phyloP scores from a whole-genome alignment of 2,113 vertebrate genomes.

The Tor tambroides region DNA sequence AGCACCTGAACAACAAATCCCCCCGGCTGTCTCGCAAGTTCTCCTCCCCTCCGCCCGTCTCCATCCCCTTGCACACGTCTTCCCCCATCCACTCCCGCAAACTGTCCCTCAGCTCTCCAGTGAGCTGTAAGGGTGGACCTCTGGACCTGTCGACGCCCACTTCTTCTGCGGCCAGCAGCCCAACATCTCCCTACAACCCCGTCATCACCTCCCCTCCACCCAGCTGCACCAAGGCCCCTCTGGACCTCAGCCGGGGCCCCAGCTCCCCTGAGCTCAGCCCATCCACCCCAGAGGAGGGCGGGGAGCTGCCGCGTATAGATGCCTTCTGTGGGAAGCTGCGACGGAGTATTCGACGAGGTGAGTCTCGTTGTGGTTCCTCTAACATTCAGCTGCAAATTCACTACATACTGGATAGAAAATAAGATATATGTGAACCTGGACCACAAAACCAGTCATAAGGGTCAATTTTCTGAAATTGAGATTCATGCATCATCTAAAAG shows the following conservation, averaged over 20 bases:
- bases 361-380: neutral
- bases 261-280: conserved; percentile 85
- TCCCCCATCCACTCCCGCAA: conserved; percentile 91
- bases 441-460: too few species aligned
- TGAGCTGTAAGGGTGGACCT: conserved; percentile 79
- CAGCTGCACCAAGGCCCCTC: conserved; percentile 76
- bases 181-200: conserved; percentile 80
- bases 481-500: too few species aligned
- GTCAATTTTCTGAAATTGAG: too few species aligned
- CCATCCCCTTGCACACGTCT: conserved; percentile 84
- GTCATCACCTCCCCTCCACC: conserved; percentile 71
- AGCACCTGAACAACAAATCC: conserved; percentile 86
- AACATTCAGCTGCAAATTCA: neutral
- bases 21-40: conserved; percentile 91
- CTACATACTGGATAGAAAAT: neutral
- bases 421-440: too few species aligned
- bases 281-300: conserved; percentile 76
- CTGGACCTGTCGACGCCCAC: conserved; percentile 81
- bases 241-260: conserved; percentile 86
- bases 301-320: conserved; percentile 84
- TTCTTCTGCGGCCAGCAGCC: conserved; percentile 78
- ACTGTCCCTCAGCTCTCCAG: conserved; percentile 87
- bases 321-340: conserved; percentile 87
- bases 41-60: conserved; percentile 89
- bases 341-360: conserved; percentile 89